A percentile compares a stretch with the other conserved stretches of the same genome.
Conservation (phyloP, 2,797 vertebrate genomes). For the Oryzias sinensis region DNA sequence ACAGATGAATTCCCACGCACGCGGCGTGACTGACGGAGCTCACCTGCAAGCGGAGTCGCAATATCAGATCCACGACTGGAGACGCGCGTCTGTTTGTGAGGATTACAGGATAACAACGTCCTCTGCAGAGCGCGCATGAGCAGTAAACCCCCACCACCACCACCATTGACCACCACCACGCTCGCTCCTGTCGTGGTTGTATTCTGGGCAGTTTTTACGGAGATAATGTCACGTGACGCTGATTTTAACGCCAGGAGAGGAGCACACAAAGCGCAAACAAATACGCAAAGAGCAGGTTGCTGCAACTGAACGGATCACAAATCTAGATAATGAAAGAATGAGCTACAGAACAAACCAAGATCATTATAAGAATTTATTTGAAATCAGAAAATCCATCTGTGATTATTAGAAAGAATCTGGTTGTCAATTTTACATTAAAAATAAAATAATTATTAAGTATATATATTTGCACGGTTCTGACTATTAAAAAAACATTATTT, state of each 20-base stretch:
- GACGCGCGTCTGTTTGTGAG: conserved; percentile 13
- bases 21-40: conserved; percentile 15
- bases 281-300: too few relatives aligned
- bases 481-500: too few relatives aligned
- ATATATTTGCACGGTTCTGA: too few relatives aligned
- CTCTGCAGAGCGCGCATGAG: conserved; percentile 51
- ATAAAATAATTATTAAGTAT: too few relatives aligned
- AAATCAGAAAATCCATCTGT: neutral
- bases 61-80: neutral
- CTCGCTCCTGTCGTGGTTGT: neutral
- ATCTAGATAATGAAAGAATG: too few relatives aligned
- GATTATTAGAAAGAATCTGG: neutral
- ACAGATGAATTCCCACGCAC: too few relatives aligned
- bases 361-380: too few relatives aligned
- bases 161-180: neutral
- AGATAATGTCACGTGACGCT: conserved; percentile 7
- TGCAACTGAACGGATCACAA: too few relatives aligned
- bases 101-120: conserved; percentile 28
- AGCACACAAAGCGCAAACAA: neutral
- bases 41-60: conserved; percentile 41
- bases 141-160: conserved; percentile 1
- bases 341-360: neutral
- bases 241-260: neutral
- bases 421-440: too few relatives aligned
- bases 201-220: conserved; percentile 44